Evolutionary conservation across 2,113 vertebrate genomes (phyloP).

Genomic region (Serinus canaria): DNA sequence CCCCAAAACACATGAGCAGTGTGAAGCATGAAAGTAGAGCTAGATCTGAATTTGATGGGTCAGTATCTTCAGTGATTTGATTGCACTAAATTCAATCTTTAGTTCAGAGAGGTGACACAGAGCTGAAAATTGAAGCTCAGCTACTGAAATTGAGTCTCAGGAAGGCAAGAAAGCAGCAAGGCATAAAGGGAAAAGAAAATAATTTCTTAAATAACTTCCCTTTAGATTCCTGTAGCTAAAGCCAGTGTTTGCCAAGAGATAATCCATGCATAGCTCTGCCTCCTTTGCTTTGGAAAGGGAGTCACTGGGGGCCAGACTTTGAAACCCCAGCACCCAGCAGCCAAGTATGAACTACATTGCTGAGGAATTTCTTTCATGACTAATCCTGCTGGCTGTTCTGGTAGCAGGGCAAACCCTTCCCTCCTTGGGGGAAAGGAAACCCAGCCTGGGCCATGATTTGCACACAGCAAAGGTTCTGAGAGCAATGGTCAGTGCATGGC

Average conservation of each 20-base stretch:
- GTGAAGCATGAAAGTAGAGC: not conserved
- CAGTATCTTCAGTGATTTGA: not conserved
- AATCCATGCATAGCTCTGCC: not conserved
- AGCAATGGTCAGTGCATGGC: not conserved
- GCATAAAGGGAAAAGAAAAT: not conserved
- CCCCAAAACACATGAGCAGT: not conserved
- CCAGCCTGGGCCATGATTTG: not conserved
- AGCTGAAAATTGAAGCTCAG: conserved; percentile 38
- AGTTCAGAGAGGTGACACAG: not conserved
- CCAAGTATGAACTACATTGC: not conserved
- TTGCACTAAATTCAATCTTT: not conserved
- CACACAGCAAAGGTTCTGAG: not conserved
- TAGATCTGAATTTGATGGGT: not conserved
- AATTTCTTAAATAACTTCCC: not conserved
- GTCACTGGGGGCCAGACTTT: not conserved
- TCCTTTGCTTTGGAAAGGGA: not conserved
- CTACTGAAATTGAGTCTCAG: not conserved
- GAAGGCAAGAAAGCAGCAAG: conserved; percentile 1
- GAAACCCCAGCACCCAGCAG: not conserved
- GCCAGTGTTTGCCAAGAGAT: not conserved
- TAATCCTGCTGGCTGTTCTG: not conserved
- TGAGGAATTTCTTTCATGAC: not conserved
- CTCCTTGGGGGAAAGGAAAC: not conserved
- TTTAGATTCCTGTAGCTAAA: conserved; percentile 16
- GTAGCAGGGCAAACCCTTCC: not conserved